Evolutionary conservation across 2,888 invertebrate species (phyloP).

Genomic region (Odontocerum albicorne): DNA sequence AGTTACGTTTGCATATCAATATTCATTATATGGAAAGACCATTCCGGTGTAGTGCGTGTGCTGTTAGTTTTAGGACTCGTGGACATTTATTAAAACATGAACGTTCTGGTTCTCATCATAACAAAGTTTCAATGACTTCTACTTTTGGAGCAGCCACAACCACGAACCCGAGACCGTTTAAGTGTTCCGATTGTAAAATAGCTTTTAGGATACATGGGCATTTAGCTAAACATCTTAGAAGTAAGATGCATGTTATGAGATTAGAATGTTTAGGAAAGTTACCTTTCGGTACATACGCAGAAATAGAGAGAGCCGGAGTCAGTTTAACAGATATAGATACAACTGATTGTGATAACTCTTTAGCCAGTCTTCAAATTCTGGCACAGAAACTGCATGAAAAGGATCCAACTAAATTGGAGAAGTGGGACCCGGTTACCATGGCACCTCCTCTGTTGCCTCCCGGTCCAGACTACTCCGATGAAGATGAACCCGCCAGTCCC

Average conservation of each 20-base stretch:
- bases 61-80: constrained; percentile 85
- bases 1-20: constrained; percentile 88
- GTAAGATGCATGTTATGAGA: constrained; percentile 94
- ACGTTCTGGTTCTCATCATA: constrained; percentile 87
- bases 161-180: constrained; percentile 93
- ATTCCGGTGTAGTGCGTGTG: constrained; percentile 89
- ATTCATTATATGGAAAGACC: constrained; percentile 94
- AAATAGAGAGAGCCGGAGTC: constrained; percentile 87
- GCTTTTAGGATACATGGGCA: constrained; percentile 97
- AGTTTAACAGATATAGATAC: constrained; percentile 95
- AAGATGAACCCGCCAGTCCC: constrained; percentile 49
- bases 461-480: constrained; percentile 58
- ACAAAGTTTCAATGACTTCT: constrained; percentile 87
- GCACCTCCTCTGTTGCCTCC: constrained; percentile 43
- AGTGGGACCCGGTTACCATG: constrained; percentile 55
- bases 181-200: constrained; percentile 93
- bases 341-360: constrained; percentile 92
- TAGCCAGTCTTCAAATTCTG: constrained; percentile 81
- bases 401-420: constrained; percentile 75
- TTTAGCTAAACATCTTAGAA: constrained; percentile 93
- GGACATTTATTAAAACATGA: constrained; percentile 94
- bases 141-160: constrained; percentile 84
- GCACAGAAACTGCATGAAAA: constrained; percentile 81
- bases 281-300: constrained; percentile 92
- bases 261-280: constrained; percentile 90